Percentiles rank a stretch among this genome's conserved stretches.
These are phyloP conservation scores for Eueides isabella DNA, from an alignment of 1,140 invertebrate species.

Conservation along the genomic window DNA sequence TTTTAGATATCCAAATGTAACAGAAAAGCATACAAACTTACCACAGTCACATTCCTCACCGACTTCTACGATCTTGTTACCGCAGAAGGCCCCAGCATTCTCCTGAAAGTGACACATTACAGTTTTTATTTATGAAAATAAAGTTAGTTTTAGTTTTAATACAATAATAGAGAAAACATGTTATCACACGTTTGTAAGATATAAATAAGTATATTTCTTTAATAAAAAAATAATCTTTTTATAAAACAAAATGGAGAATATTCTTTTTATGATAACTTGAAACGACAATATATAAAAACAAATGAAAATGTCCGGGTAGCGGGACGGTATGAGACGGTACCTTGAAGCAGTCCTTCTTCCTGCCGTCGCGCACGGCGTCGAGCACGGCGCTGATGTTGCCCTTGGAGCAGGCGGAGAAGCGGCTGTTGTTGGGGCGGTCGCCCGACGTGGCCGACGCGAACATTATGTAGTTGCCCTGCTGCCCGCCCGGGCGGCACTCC, in stretches of 20 bases:
- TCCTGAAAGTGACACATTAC: constrained; percentile 74
- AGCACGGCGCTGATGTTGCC: constrained; percentile 97
- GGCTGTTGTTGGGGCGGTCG: constrained; percentile 96
- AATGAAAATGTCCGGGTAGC: no score
- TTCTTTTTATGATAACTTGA: no score
- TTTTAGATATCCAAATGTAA: no score
- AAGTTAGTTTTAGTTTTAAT: no score
- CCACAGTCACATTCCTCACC: constrained; percentile 99
- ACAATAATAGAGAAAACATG: no score
- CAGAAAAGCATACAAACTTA: constrained; percentile 33
- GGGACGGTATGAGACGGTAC: no score
- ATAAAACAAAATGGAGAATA: no score
- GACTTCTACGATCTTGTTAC: constrained; percentile 98
- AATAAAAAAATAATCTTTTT: no score
- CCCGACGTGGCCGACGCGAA: constrained; percentile 97
- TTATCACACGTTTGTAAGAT: no score
- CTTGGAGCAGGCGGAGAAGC: constrained; percentile 96
- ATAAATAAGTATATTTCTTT: no score
- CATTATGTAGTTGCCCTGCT: constrained; percentile 98
- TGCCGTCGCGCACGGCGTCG: constrained; percentile 94
- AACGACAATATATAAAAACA: no score
- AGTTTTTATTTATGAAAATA: neutral
- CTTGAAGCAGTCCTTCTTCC: constrained; percentile 97
- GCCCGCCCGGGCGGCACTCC: constrained; percentile 94
- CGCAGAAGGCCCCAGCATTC: constrained; percentile 97